These are phyloP conservation scores for Cerceris rybyensis DNA, from an alignment of 2,888 invertebrate species.

Conservation along the genomic window DNA sequence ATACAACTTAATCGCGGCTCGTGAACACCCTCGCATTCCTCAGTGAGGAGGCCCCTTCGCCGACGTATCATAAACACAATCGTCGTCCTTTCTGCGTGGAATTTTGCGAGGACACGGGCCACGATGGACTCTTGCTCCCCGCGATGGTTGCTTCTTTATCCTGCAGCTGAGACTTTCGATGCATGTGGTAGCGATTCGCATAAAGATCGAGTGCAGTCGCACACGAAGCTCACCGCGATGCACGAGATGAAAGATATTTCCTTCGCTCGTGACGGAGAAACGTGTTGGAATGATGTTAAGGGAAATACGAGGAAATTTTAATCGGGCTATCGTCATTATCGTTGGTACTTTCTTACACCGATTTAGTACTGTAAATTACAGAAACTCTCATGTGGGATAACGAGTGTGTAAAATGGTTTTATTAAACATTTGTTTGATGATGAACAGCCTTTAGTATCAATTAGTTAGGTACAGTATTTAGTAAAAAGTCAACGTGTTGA, in stretches of 20 bases:
- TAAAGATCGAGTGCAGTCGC: constrained; percentile 53
- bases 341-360: too few relatives aligned
- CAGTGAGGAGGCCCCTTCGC: constrained; percentile 29
- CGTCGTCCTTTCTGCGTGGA: constrained; percentile 50
- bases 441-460: too few relatives aligned
- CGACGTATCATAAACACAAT: constrained; percentile 60
- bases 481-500: too few relatives aligned
- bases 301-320: constrained; percentile 34
- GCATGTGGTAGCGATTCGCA: constrained; percentile 49
- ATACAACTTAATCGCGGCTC: constrained; percentile 77
- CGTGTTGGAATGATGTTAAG: constrained; percentile 46
- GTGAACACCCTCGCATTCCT: constrained; percentile 62
- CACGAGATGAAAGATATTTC: constrained; percentile 30
- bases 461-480: too few relatives aligned
- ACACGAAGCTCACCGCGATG: constrained; percentile 35
- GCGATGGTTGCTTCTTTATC: constrained; percentile 4
- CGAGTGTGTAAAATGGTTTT: too few relatives aligned
- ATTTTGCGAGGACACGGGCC: constrained; percentile 48
- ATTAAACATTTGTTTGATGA: too few relatives aligned
- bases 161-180: constrained; percentile 12
- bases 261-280: constrained; percentile 17
- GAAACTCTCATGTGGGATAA: too few relatives aligned
- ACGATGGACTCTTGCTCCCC: neutral
- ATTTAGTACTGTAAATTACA: too few relatives aligned
- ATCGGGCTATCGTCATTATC: constrained; percentile 22